phyloP scores from a whole-genome alignment of 2,113 vertebrate species.

The Mystacornis crossleyi region DNA sequence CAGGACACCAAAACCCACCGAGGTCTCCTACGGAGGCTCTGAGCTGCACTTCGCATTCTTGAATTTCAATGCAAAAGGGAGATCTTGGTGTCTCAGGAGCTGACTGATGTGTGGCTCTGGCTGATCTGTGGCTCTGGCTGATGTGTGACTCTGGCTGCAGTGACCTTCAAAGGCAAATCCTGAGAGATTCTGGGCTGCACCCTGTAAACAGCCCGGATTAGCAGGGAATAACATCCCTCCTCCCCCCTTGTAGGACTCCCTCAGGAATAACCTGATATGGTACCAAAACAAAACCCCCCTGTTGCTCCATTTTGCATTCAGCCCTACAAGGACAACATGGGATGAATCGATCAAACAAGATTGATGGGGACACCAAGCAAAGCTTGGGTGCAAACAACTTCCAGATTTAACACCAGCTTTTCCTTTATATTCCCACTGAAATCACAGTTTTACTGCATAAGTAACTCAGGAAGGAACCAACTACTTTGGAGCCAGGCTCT shows the following conservation, averaged over 20 bases:
- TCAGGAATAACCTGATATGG: background rate
- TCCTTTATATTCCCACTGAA: background rate
- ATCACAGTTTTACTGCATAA: background rate
- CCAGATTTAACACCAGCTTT: background rate
- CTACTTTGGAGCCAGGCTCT: background rate
- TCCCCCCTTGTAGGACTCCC: background rate
- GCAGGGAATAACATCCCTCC: background rate
- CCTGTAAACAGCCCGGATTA: background rate
- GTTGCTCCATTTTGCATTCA: background rate
- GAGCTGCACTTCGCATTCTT: background rate
- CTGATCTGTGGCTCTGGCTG: too few relatives aligned
- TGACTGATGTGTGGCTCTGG: background rate
- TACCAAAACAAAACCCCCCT: background rate
- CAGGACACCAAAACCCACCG: accelerated
- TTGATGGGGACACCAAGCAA: background rate
- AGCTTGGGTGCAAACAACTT: background rate
- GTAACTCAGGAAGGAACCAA: background rate
- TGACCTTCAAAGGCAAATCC: background rate
- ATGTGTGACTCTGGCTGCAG: background rate
- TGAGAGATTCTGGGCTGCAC: background rate
- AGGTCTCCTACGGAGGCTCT: background rate
- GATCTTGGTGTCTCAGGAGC: background rate
- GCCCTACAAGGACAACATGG: background rate
- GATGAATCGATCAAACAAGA: accelerated
- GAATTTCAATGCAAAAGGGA: background rate